Conservation (phyloP, 1,140 invertebrate genomes). For the Acyrthosiphon pisum region DNA sequence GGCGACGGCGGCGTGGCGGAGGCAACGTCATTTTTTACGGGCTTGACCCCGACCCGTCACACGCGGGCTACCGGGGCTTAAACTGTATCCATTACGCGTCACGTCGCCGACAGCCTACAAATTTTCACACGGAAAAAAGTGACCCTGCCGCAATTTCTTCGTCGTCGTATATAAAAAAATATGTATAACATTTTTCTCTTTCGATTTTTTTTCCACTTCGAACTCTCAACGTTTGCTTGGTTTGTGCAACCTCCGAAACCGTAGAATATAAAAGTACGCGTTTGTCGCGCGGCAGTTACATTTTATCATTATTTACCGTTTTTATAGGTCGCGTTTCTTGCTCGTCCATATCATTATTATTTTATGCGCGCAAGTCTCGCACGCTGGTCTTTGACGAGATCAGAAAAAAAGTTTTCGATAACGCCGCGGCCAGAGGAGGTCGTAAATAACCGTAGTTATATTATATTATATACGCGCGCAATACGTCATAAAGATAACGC, state of each 20-base stretch:
- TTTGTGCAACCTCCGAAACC: not conserved
- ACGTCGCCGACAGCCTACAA: constrained; percentile 53
- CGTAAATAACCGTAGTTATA: constrained; percentile 11
- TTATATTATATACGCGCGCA: constrained; percentile 3
- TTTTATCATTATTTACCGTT: not conserved
- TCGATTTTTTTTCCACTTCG: not conserved
- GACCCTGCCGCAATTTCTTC: not conserved
- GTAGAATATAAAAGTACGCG: not conserved
- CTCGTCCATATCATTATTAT: not conserved
- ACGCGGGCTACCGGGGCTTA: constrained; percentile 18
- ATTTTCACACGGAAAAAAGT: constrained; percentile 51
- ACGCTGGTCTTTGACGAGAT: not conserved
- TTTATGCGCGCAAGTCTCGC: not conserved
- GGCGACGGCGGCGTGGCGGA: not conserved
- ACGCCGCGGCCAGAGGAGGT: not conserved
- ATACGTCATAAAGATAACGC: constrained; percentile 44
- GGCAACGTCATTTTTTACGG: constrained; percentile 46
- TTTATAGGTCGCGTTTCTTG: not conserved
- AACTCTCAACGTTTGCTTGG: not conserved
- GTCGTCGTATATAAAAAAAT: not conserved
- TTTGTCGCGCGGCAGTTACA: not conserved
- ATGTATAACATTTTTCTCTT: not conserved
- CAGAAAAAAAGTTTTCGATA: constrained; percentile 41
- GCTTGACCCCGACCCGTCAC: constrained; percentile 53
- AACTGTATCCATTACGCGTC: constrained; percentile 56